phyloP scores from a whole-genome alignment of 2,113 vertebrate species.

The Dissostichus mawsoni region DNA sequence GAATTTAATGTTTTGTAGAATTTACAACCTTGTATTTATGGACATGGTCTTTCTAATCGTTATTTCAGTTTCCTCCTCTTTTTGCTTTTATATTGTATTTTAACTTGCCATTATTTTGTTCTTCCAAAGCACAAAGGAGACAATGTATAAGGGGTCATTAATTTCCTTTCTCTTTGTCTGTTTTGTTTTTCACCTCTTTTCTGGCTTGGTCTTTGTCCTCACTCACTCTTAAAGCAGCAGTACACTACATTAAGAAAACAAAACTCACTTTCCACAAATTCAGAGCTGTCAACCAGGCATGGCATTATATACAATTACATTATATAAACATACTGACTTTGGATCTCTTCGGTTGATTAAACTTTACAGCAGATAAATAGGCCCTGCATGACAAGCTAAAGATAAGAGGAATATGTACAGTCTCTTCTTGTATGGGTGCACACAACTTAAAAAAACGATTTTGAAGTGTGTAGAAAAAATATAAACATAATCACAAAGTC shows the following conservation, averaged over 20 bases:
- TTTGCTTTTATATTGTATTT: conserved; percentile 74
- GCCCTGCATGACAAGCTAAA: neutral
- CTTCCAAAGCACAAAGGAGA: conserved; percentile 83
- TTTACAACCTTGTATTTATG: conserved; percentile 88
- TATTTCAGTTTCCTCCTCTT: conserved; percentile 50
- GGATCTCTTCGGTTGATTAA: neutral
- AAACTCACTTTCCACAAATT: neutral
- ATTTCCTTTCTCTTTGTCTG: conserved; percentile 82
- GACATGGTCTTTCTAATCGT: conserved; percentile 66
- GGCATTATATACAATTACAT: neutral
- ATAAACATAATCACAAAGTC: neutral
- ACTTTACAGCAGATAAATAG: neutral
- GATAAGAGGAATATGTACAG: neutral
- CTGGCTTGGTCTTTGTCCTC: neutral
- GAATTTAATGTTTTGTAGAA: conserved; percentile 91
- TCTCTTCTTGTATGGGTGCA: neutral
- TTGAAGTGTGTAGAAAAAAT: neutral
- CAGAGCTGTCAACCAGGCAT: neutral
- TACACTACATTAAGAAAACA: neutral
- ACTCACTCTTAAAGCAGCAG: conserved; percentile 18
- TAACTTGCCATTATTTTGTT: conserved; percentile 69
- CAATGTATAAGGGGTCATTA: conserved; percentile 88
- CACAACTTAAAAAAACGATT: neutral
- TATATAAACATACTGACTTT: neutral
- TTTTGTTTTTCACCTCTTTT: conserved; percentile 67